Conservation (phyloP, 2,888 invertebrate genomes). For the Charanyca ferruginea region DNA sequence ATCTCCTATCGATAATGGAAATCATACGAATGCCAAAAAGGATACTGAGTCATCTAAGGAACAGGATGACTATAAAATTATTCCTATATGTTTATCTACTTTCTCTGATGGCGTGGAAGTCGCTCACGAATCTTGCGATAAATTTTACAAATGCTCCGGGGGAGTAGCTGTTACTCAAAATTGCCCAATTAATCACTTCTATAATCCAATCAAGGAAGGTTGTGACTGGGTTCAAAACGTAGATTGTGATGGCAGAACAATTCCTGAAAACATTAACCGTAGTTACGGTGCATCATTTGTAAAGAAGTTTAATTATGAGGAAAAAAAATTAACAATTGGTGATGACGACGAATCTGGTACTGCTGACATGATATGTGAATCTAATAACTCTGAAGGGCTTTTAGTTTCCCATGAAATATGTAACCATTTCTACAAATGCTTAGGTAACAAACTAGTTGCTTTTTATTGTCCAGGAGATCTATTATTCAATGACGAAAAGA, state of each 20-base stretch:
- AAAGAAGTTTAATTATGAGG: constrained; percentile 9
- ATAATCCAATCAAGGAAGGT: constrained; percentile 58
- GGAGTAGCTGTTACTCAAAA: constrained; percentile 58
- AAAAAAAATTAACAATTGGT: constrained; percentile 7
- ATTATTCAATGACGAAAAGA: constrained; percentile 56
- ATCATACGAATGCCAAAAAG: neutral
- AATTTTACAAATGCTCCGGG: constrained; percentile 65
- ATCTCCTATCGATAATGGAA: constrained; percentile 34
- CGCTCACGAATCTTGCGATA: constrained; percentile 69
- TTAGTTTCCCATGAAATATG: constrained; percentile 72
- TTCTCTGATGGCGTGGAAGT: constrained; percentile 62
- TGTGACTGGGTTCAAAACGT: constrained; percentile 68
- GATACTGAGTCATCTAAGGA: neutral
- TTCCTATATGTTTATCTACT: constrained; percentile 61
- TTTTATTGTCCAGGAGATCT: constrained; percentile 62
- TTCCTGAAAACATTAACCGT: constrained; percentile 23
- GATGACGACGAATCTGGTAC: neutral
- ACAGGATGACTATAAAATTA: constrained; percentile 35
- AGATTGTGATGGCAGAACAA: constrained; percentile 62
- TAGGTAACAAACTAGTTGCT: constrained; percentile 57
- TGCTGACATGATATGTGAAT: constrained; percentile 60
- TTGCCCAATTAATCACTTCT: constrained; percentile 61
- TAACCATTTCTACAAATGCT: constrained; percentile 71
- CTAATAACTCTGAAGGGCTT: constrained; percentile 61
- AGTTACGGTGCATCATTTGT: neutral